phyloP scores from a whole-genome alignment of 2,113 vertebrate genomes.

The Catharus bicknelli region DNA sequence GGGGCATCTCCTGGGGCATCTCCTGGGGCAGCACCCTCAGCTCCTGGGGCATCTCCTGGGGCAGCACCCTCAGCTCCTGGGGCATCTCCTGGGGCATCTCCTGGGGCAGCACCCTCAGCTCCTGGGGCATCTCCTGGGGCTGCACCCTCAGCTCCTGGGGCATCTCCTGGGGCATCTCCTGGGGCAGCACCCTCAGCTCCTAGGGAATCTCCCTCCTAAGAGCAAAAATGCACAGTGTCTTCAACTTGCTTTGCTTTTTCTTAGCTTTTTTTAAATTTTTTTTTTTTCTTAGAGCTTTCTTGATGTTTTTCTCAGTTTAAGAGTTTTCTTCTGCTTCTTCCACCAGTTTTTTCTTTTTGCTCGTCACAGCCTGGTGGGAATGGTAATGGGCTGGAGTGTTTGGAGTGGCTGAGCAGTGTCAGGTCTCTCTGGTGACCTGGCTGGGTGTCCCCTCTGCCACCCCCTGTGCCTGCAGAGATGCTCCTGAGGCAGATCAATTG shows the following conservation, averaged over 20 bases:
- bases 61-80: no score
- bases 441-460: background rate
- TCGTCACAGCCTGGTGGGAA: background rate
- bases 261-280: no score
- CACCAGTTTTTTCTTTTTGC: fast-evolving
- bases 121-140: no score
- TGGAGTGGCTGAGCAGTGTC: background rate
- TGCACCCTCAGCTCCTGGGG: no score
- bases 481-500: background rate
- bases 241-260: background rate
- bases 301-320: background rate
- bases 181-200: no score
- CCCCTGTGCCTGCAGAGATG: background rate
- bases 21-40: no score
- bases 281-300: background rate
- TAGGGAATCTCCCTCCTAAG: no score
- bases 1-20: no score
- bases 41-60: no score
- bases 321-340: background rate
- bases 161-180: no score
- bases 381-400: fast-evolving
- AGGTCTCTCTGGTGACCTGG: background rate
- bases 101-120: no score
- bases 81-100: no score
- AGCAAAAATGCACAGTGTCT: background rate